phyloP scores from a whole-genome alignment of 1,140 invertebrate species.

The Pseudomyrmex concolor region DNA sequence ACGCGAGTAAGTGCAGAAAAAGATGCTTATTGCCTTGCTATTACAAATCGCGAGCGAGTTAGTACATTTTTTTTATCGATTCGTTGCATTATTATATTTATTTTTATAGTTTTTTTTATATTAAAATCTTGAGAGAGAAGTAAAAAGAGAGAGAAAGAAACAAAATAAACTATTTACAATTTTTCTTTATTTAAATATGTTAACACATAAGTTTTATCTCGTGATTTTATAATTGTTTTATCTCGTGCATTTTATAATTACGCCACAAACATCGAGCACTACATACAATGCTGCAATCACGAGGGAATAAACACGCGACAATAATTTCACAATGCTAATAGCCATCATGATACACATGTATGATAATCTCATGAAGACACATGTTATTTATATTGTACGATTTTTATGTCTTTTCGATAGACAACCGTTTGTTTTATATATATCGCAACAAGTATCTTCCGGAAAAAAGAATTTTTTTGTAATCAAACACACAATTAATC shows the following conservation, averaged over 20 bases:
- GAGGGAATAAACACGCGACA: constrained; percentile 29
- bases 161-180: background rate
- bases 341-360: background rate
- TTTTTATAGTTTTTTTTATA: background rate
- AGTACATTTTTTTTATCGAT: background rate
- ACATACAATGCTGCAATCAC: background rate
- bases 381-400: constrained; percentile 9
- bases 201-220: constrained; percentile 45
- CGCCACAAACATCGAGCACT: constrained; percentile 1
- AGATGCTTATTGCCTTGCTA: constrained; percentile 4
- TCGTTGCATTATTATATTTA: too few species aligned
- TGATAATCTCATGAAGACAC: background rate
- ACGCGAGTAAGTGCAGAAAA: background rate
- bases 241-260: constrained; percentile 37
- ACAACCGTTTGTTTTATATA: background rate
- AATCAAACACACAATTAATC: constrained; percentile 2
- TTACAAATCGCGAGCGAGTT: background rate
- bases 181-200: constrained; percentile 37
- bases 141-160: too few species aligned
- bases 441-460: background rate
- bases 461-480: background rate
- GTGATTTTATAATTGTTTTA: constrained; percentile 33
- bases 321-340: constrained; percentile 42
- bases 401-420: constrained; percentile 28
- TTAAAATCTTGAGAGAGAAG: too few species aligned